Conservation (phyloP, 2,113 vertebrate species). For the Rhabdomys dilectus region DNA sequence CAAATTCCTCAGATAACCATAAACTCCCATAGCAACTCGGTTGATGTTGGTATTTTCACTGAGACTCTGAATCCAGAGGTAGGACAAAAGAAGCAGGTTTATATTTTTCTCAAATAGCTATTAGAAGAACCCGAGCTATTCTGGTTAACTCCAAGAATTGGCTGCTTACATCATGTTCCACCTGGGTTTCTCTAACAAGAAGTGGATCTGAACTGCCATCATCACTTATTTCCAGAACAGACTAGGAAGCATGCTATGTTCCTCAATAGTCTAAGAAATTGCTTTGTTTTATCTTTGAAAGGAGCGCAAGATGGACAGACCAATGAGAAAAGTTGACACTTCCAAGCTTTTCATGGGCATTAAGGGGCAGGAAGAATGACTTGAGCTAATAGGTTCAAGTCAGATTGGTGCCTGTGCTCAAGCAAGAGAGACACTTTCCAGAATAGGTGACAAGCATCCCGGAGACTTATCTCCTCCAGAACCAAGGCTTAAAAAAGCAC, state of each 20-base stretch:
- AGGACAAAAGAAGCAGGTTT: constrained; percentile 55
- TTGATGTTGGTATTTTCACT: constrained; percentile 38
- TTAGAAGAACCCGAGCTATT: neutral
- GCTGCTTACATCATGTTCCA: neutral
- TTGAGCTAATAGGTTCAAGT: neutral
- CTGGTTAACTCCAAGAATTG: neutral
- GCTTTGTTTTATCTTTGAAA: neutral
- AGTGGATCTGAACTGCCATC: neutral
- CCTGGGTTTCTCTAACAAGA: neutral
- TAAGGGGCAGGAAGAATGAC: neutral
- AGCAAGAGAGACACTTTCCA: neutral
- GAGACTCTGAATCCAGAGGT: neutral
- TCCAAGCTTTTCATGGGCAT: neutral
- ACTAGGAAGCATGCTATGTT: neutral
- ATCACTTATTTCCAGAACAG: neutral
- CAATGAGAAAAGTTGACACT: neutral
- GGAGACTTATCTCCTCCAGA: neutral
- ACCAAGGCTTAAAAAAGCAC: neutral
- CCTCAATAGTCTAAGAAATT: neutral
- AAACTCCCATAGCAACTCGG: constrained; percentile 68
- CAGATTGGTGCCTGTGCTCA: neutral
- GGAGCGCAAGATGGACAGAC: neutral
- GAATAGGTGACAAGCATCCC: rapidly evolving
- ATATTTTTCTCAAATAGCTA: neutral
- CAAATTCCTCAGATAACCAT: constrained; percentile 73